phyloP scores from a whole-genome alignment of 2,797 vertebrate genomes.

The Eulemur rubriventer region DNA sequence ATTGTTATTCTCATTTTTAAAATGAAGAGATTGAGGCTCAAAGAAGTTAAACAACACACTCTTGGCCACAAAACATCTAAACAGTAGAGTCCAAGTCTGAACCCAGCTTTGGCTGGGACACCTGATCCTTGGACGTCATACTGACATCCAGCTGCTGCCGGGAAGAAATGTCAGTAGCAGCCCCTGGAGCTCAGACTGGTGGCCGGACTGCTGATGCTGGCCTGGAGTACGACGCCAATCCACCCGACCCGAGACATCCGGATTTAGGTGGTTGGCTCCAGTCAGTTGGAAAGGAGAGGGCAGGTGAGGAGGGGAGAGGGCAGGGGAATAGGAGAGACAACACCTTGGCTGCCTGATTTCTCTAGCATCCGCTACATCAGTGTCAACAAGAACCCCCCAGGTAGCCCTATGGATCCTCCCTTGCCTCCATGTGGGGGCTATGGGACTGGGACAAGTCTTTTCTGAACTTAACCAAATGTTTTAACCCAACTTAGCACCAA shows the following conservation, averaged over 20 bases:
- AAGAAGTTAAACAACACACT: neutral
- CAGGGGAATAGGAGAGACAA: neutral
- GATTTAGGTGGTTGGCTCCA: neutral
- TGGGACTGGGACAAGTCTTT: neutral
- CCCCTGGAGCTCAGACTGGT: neutral
- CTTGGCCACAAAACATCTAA: neutral
- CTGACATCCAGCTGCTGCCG: neutral
- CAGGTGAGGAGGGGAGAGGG: neutral
- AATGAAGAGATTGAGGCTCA: neutral
- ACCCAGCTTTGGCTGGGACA: neutral
- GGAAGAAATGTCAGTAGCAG: neutral
- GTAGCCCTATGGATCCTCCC: neutral
- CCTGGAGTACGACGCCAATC: neutral
- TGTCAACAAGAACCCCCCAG: fast-evolving
- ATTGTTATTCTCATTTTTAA: neutral
- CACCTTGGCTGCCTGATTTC: fast-evolving
- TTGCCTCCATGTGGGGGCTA: neutral
- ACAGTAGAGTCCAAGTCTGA: neutral
- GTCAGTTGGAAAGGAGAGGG: too few relatives aligned
- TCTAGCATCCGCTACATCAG: neutral
- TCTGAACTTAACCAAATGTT: neutral
- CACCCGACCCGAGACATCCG: neutral
- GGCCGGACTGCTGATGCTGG: neutral
- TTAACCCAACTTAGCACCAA: neutral
- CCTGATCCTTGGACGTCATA: neutral